Percentiles rank a stretch among this genome's conserved stretches.
phyloP scores from a whole-genome alignment of 1,140 invertebrate genomes.

The Radopholus similis region DNA sequence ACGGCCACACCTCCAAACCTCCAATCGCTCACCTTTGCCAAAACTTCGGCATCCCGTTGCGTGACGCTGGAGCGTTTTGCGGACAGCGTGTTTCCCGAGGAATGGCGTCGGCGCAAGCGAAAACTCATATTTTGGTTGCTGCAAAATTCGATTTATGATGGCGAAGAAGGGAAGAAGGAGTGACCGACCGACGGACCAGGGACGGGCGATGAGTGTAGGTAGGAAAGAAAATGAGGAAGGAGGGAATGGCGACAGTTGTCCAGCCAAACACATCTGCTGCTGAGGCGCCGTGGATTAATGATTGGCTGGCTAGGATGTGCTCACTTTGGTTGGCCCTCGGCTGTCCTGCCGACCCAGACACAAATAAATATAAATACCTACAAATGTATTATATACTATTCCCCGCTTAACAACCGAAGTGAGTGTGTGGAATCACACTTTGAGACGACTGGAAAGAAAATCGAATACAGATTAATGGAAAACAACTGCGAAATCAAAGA shows the following conservation, averaged over 20 bases:
- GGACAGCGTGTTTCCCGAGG: not conserved
- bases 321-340: too few species aligned
- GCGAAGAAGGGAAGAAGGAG: not conserved
- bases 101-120: conserved; percentile 6
- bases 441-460: too few species aligned
- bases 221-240: not conserved
- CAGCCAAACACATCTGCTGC: not conserved
- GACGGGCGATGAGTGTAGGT: not conserved
- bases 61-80: conserved; percentile 2
- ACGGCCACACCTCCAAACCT: too few species aligned
- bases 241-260: not conserved
- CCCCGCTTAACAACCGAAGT: too few species aligned
- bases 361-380: too few species aligned
- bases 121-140: conserved; percentile 11
- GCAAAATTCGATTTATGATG: not conserved
- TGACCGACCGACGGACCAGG: not conserved
- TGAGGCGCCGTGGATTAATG: too few species aligned
- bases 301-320: too few species aligned
- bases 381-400: too few species aligned
- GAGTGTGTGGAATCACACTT: too few species aligned
- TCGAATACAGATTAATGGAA: too few species aligned
- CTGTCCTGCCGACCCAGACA: too few species aligned
- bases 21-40: not conserved
- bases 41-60: conserved; percentile 3
- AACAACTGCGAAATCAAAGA: not conserved